Evolutionary conservation across 2,797 vertebrate species (phyloP).

Genomic region (Champsocephalus esox): DNA sequence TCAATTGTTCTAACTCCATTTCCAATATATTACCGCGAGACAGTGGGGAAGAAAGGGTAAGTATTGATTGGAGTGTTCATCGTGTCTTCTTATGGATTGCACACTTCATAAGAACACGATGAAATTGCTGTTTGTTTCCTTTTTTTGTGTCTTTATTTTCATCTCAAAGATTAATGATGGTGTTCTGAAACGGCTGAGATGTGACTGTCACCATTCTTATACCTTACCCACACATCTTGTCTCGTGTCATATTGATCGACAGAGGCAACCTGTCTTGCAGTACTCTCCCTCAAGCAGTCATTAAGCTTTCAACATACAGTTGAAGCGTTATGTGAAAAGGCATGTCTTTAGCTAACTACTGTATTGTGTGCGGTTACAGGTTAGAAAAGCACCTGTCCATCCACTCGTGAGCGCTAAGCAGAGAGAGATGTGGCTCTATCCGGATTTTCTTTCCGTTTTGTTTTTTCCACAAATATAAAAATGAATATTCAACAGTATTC

Average conservation of each 20-base stretch:
- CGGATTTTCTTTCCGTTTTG: background rate
- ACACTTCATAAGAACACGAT: conserved; percentile 83
- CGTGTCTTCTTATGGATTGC: conserved; percentile 80
- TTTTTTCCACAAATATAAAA: no score
- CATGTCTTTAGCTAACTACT: background rate
- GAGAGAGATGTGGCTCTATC: background rate
- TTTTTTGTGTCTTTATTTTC: conserved; percentile 68
- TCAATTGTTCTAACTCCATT: conserved; percentile 88
- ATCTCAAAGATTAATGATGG: conserved; percentile 75
- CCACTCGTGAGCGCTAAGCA: no score
- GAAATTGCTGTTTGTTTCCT: conserved; percentile 81
- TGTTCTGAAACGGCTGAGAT: conserved; percentile 74
- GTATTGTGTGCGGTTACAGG: background rate
- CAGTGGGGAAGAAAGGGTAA: conserved; percentile 74
- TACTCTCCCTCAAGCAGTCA: conserved; percentile 11
- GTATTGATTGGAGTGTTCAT: conserved; percentile 86
- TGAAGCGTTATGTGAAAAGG: background rate
- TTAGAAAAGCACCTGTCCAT: background rate
- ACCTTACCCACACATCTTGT: conserved; percentile 19
- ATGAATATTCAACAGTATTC: no score
- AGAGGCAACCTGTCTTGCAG: background rate
- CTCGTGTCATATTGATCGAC: conserved; percentile 26
- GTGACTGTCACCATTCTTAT: conserved; percentile 63
- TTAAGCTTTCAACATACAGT: background rate
- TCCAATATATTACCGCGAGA: conserved; percentile 87